Base-by-base conservation (phyloP, 2,888 invertebrate genomes). In the Nomada ruficornis region DNA sequence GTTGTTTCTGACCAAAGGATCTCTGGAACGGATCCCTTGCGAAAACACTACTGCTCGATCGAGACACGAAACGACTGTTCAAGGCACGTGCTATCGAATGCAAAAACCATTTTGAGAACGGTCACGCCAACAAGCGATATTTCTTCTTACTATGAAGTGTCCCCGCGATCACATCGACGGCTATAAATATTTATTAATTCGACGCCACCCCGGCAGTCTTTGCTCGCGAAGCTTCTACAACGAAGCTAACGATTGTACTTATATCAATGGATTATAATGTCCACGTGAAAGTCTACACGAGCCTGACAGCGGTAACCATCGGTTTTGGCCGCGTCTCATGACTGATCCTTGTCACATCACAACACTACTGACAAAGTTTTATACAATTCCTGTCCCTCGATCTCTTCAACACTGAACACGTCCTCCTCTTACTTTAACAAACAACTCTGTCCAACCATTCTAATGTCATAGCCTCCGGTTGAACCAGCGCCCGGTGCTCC, bases 51-150 rank as follows among this genome's bases (percentile, higher is more conserved):
- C 44, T 83, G 70, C 52, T 72, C 23, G 26, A 60, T 52, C 65
- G 71, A 65, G 44, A 26, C 79, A 63, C 80, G 77, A 68, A 63
- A 65, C 23, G 80, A 83, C 55, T 63, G 74, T 70, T 23, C 75
- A n/a, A 36, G 50, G 78, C 87, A 76, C 83, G 80, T 76, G 83
- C 82, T 44, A 18, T 42, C 82, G 62, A 68, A 60, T 10, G 23
- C 55, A 36, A 60, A 63, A 52, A 64, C 26, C 85, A 86, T 86
- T 29, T 82, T 82, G 82, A 7, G 5, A n/a, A 47, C 64, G 54
- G 47, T 59, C 69, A 57, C 62, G 42, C 57, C 65, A 55, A 68
- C 60, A n/a, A 60, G 84, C 74, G 67, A 29, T 15, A 11, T 20
- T 57, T 4, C 13, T 29, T 0, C 9, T n/a, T 13, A 23, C 50